Evolutionary conservation across 2,888 invertebrate genomes (phyloP).

Genomic region (Orthosia gracilis): DNA sequence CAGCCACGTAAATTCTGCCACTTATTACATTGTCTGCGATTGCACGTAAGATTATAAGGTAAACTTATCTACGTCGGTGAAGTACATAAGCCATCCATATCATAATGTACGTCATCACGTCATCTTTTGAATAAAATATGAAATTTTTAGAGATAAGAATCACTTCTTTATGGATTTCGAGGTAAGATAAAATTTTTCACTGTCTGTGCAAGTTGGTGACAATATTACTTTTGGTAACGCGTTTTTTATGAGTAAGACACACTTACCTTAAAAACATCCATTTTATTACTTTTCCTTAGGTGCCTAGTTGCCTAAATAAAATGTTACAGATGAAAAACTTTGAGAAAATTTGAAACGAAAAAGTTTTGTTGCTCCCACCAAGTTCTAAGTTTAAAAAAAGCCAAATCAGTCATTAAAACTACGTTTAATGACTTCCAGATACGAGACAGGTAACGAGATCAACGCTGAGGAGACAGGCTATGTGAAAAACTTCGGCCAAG

Average conservation of each 20-base stretch:
- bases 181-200: slow-evolving; percentile 29
- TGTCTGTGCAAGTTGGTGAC: slow-evolving; percentile 14
- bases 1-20: slow-evolving; percentile 5
- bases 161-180: slow-evolving; percentile 39
- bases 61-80: slow-evolving; percentile 28
- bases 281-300: neutral
- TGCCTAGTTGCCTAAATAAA: no score
- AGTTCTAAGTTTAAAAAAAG: neutral
- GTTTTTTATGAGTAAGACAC: neutral
- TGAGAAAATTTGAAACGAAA: neutral
- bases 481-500: slow-evolving; percentile 91
- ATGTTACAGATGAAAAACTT: neutral
- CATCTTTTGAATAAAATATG: slow-evolving; percentile 61
- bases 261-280: no score
- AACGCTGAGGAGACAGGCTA: slow-evolving; percentile 92
- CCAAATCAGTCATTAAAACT: neutral
- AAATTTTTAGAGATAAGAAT: slow-evolving; percentile 59
- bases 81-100: slow-evolving; percentile 39
- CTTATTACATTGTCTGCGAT: slow-evolving; percentile 6
- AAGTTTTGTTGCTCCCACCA: no score
- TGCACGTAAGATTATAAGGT: slow-evolving; percentile 18
- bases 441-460: slow-evolving; percentile 93
- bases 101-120: slow-evolving; percentile 48
- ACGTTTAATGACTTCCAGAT: slow-evolving; percentile 77
- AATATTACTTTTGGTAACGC: slow-evolving; percentile 22